Evolutionary conservation across 2,113 vertebrate genomes (phyloP).

Genomic region (Cryptoleucopteryx plumbea): DNA sequence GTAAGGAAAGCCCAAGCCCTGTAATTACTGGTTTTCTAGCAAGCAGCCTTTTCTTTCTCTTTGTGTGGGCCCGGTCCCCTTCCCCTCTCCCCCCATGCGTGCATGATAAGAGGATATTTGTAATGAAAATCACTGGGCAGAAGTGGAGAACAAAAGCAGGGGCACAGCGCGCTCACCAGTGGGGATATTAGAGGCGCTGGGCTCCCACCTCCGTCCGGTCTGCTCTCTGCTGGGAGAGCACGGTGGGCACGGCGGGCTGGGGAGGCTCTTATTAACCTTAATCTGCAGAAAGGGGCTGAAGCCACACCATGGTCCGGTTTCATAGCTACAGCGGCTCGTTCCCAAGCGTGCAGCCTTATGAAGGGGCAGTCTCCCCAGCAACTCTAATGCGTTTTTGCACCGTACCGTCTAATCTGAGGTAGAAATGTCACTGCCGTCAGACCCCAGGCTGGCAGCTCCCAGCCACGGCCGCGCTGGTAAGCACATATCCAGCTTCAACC

Average conservation of each 20-base stretch:
- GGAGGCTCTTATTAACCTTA: not conserved
- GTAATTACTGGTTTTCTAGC: conserved; percentile 13
- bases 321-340: conserved; percentile 21
- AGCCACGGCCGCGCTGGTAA: not conserved
- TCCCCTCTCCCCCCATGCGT: not conserved
- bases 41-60: conserved; percentile 43
- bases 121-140: conserved; percentile 51
- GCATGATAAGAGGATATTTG: not conserved
- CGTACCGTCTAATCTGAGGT: conserved; percentile 39
- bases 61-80: conserved; percentile 34
- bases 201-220: not conserved
- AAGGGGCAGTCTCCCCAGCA: conserved; percentile 64
- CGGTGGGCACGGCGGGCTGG: not conserved
- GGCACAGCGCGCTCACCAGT: not conserved
- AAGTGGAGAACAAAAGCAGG: conserved; percentile 34
- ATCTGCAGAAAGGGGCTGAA: not conserved
- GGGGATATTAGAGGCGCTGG: conserved; percentile 6
- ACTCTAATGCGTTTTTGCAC: conserved; percentile 42
- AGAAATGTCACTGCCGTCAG: conserved; percentile 35
- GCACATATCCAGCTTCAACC: conserved; percentile 53
- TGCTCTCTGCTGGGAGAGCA: not conserved
- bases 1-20: not conserved
- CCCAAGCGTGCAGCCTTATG: conserved; percentile 28
- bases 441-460: conserved; percentile 51
- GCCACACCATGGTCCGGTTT: not conserved